A percentile compares a stretch with the other conserved stretches of the same genome.
phyloP scores from a whole-genome alignment of 1,140 invertebrate species.

The Lanistes nyassanus region DNA sequence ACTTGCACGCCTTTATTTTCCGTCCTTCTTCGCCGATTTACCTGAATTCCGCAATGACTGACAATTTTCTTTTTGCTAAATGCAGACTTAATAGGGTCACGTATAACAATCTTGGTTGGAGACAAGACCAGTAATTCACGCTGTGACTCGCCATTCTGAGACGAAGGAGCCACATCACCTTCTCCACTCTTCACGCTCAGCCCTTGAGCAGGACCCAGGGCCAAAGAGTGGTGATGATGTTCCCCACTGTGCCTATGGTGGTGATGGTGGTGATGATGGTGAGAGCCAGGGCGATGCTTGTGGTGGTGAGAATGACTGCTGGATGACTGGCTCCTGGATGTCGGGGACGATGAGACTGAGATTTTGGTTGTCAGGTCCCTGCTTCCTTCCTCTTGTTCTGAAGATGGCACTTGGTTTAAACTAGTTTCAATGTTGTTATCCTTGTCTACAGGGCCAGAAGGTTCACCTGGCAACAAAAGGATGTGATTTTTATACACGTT shows the following conservation, averaged over 20 bases:
- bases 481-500: too few relatives aligned
- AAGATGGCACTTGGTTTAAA: too few relatives aligned
- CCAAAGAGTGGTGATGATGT: slow-evolving; percentile 33
- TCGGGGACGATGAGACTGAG: not conserved
- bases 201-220: not conserved
- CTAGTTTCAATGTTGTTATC: too few relatives aligned
- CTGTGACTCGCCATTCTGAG: slow-evolving; percentile 13
- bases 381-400: not conserved
- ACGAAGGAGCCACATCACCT: not conserved
- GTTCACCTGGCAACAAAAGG: too few relatives aligned
- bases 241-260: slow-evolving; percentile 47
- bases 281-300: slow-evolving; percentile 29
- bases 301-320: slow-evolving; percentile 27
- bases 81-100: slow-evolving; percentile 32
- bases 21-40: slow-evolving; percentile 49
- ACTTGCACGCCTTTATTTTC: slow-evolving; percentile 50
- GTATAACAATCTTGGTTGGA: slow-evolving; percentile 35
- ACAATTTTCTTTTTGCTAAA: slow-evolving; percentile 7
- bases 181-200: not conserved
- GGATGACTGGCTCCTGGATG: not conserved
- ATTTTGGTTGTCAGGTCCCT: not conserved
- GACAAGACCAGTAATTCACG: slow-evolving; percentile 30
- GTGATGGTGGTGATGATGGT: slow-evolving; percentile 40
- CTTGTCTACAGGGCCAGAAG: too few relatives aligned
- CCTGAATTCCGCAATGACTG: slow-evolving; percentile 47